These are phyloP conservation scores for Campoplex capitator DNA, from an alignment of 2,888 invertebrate genomes.

Conservation along the genomic window DNA sequence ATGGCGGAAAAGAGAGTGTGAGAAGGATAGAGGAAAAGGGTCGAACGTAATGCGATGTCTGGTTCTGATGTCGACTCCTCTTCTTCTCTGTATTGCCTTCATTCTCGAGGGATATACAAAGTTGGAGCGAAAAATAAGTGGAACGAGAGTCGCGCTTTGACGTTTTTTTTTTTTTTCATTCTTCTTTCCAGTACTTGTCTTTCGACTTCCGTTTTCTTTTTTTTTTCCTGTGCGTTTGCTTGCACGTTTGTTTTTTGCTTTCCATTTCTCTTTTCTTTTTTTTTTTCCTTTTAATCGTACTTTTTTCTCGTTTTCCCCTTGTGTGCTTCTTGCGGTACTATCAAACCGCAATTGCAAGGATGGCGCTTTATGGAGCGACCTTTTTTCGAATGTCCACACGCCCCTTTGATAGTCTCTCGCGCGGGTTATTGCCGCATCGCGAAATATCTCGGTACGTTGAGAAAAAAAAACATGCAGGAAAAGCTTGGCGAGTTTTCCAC, in stretches of 20 bases:
- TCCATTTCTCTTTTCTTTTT: conserved; percentile 22
- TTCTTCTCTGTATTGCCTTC: conserved; percentile 34
- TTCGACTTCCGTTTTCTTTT: conserved; percentile 11
- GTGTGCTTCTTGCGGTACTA: conserved; percentile 44
- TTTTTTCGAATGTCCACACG: conserved; percentile 63
- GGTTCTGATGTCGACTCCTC: conserved; percentile 31
- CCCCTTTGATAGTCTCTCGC: conserved; percentile 58
- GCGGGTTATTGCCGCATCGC: conserved; percentile 61
- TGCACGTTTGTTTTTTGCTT: neutral
- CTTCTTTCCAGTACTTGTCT: conserved; percentile 11
- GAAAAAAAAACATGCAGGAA: neutral
- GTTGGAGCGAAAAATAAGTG: conserved; percentile 9
- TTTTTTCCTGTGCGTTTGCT: neutral
- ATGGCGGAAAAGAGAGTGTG: neutral
- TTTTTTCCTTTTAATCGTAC: conserved; percentile 9
- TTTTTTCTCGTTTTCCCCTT: conserved; percentile 1
- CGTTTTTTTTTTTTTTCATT: conserved; percentile 17
- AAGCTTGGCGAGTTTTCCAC: neutral
- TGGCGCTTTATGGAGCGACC: conserved; percentile 62
- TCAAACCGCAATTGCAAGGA: conserved; percentile 59
- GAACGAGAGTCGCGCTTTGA: neutral
- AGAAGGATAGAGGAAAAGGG: neutral
- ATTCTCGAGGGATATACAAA: conserved; percentile 31
- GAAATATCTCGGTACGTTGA: conserved; percentile 17
- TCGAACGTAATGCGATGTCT: conserved; percentile 27